These are phyloP conservation scores for Chaetogeoica ovagalla DNA, from an alignment of 2,888 invertebrate genomes.

Conservation along the genomic window DNA sequence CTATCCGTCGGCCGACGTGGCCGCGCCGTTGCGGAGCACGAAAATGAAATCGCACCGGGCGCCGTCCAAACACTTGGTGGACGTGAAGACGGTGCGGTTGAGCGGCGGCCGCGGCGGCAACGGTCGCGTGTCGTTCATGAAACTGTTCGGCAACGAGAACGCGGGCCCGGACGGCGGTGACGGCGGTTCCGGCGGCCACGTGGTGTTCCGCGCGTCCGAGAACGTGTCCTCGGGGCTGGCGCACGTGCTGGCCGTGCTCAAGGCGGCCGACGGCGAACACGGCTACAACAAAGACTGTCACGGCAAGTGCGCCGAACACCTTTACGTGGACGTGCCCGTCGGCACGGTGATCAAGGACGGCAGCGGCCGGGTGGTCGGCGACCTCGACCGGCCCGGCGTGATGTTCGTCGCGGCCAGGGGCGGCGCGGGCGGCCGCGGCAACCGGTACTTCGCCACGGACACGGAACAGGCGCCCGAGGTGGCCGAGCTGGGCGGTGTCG, in stretches of 20 bases:
- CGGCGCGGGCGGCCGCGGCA: slow-evolving; percentile 94
- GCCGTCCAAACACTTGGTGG: slow-evolving; percentile 61
- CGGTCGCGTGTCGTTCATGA: slow-evolving; percentile 86
- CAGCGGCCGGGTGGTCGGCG: slow-evolving; percentile 68
- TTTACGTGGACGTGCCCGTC: slow-evolving; percentile 76
- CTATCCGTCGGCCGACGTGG: neutral
- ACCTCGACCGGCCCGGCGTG: slow-evolving; percentile 68
- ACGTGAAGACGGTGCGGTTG: slow-evolving; percentile 69
- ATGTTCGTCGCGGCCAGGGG: slow-evolving; percentile 93
- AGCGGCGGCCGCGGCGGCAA: slow-evolving; percentile 90
- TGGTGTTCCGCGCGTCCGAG: slow-evolving; percentile 75
- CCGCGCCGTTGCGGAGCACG: slow-evolving; percentile 14
- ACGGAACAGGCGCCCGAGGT: slow-evolving; percentile 78
- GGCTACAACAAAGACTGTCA: slow-evolving; percentile 77
- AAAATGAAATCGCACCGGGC: slow-evolving; percentile 31
- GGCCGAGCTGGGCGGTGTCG: slow-evolving; percentile 83
- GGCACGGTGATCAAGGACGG: slow-evolving; percentile 74
- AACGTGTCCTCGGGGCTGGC: slow-evolving; percentile 74
- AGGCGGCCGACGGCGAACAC: slow-evolving; percentile 72
- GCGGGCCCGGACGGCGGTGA: slow-evolving; percentile 97
- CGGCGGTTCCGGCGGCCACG: slow-evolving; percentile 94
- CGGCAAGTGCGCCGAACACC: slow-evolving; percentile 79
- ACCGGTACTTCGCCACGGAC: slow-evolving; percentile 84
- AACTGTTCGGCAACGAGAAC: slow-evolving; percentile 77
- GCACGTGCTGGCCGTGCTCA: slow-evolving; percentile 65